Conservation (phyloP, 2,113 vertebrate species). For the Aleadryas rufinucha region DNA sequence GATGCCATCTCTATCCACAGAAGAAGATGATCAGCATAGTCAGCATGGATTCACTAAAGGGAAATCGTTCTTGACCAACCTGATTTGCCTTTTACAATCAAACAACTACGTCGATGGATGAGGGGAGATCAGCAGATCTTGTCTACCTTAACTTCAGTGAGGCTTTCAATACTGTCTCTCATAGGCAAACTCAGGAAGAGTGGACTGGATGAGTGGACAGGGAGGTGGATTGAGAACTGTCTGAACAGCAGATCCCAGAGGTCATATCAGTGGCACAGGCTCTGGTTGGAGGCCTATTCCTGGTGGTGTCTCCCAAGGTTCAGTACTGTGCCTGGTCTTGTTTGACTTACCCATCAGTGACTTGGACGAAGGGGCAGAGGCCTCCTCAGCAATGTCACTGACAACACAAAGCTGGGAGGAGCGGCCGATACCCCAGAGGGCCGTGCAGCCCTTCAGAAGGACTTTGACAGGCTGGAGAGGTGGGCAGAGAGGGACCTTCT, state of each 20-base stretch:
- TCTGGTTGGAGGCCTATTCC: accelerated
- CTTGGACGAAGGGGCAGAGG: not conserved
- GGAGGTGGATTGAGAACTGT: not conserved
- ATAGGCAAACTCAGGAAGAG: not conserved
- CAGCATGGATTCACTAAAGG: not conserved
- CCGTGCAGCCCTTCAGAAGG: not conserved
- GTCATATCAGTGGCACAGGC: too few relatives aligned
- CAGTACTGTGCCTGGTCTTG: not conserved
- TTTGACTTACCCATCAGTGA: not conserved
- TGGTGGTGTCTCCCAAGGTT: accelerated
- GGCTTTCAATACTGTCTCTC: not conserved
- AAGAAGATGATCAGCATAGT: not conserved
- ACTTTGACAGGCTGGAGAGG: not conserved
- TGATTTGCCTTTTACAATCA: not conserved
- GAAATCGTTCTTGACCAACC: not conserved
- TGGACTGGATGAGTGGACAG: not conserved
- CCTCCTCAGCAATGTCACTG: not conserved
- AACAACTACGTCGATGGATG: accelerated
- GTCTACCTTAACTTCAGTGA: not conserved
- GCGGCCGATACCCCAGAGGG: not conserved
- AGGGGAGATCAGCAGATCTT: not conserved
- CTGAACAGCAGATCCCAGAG: not conserved
- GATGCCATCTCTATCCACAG: not conserved
- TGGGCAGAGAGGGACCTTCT: not conserved
- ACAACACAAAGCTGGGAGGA: not conserved